Evolutionary conservation across 2,888 invertebrate species (phyloP).

Genomic region (Xestia ashworthii): DNA sequence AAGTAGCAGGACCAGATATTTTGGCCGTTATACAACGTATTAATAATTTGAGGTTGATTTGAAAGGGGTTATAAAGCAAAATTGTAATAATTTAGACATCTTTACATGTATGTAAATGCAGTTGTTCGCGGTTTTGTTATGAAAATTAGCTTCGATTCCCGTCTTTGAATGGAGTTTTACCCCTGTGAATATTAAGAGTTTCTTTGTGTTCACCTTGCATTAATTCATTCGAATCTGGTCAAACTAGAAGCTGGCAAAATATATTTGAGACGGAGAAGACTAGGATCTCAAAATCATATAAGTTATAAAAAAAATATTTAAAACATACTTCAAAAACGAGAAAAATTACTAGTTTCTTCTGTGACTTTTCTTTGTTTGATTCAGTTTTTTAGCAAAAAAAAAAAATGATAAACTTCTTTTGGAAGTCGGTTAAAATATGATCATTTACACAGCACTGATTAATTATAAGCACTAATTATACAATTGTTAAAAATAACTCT

Average conservation of each 20-base stretch:
- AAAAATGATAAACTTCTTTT: too few species aligned
- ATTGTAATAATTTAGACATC: conserved; percentile 4
- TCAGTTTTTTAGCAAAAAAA: too few species aligned
- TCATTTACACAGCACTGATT: too few species aligned
- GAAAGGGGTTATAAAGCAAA: neutral
- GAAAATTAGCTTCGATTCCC: neutral
- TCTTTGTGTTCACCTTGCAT: neutral
- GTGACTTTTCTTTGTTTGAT: too few species aligned
- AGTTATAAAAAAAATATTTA: too few species aligned
- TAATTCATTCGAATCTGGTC: conserved; percentile 3
- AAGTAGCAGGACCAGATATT: neutral
- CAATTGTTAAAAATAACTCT: too few species aligned
- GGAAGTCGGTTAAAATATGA: too few species aligned
- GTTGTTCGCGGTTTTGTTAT: conserved; percentile 11
- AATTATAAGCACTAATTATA: too few species aligned
- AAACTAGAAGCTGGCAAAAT: conserved; percentile 1
- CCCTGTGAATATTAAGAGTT: conserved; percentile 1
- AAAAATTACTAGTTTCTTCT: too few species aligned
- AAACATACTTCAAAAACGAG: too few species aligned
- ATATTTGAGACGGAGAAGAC: neutral
- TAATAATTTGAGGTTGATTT: neutral
- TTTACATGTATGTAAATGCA: neutral
- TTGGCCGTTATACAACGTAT: neutral
- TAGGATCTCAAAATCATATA: neutral
- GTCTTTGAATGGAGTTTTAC: conserved; percentile 3